Conservation (phyloP, 64 coral and sea anemone species). For the Catalaphyllia jardinei region DNA sequence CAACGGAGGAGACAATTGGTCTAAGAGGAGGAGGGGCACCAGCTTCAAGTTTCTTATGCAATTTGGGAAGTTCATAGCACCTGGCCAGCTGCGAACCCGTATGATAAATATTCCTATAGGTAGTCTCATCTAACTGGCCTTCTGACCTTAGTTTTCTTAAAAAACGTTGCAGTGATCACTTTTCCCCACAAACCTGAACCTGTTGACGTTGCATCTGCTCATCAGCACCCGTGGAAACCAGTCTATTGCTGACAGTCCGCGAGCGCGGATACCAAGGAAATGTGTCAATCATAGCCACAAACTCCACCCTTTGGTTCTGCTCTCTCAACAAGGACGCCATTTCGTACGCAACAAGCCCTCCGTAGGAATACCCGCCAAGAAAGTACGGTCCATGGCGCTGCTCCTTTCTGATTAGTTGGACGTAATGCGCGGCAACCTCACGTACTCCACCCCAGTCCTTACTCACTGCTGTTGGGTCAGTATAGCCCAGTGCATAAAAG, state of each 20-base stretch:
- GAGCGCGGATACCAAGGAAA: conserved; percentile 13
- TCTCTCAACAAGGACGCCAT: conserved; percentile 46
- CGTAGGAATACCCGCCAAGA: conserved; percentile 52
- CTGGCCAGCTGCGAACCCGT: no score
- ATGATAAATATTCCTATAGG: no score
- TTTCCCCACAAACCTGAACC: neutral
- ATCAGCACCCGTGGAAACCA: neutral
- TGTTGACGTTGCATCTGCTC: neutral
- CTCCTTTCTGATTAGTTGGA: conserved; percentile 14
- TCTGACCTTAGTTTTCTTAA: no score
- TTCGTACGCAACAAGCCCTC: conserved; percentile 53
- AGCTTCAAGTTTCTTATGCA: no score
- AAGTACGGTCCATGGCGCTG: conserved; percentile 52
- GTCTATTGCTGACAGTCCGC: neutral
- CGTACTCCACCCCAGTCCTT: conserved; percentile 42
- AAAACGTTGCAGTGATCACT: no score
- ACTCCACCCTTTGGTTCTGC: conserved; percentile 33
- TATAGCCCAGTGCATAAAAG: conserved; percentile 50
- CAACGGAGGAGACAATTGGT: no score
- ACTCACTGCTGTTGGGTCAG: conserved; percentile 15
- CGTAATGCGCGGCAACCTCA: conserved; percentile 41
- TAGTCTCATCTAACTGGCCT: no score
- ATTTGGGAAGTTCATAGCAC: no score
- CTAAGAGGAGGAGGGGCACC: no score
- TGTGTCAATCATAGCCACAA: conserved; percentile 68